phyloP scores from a whole-genome alignment of 2,888 invertebrate genomes.

The Tholera decimalis region DNA sequence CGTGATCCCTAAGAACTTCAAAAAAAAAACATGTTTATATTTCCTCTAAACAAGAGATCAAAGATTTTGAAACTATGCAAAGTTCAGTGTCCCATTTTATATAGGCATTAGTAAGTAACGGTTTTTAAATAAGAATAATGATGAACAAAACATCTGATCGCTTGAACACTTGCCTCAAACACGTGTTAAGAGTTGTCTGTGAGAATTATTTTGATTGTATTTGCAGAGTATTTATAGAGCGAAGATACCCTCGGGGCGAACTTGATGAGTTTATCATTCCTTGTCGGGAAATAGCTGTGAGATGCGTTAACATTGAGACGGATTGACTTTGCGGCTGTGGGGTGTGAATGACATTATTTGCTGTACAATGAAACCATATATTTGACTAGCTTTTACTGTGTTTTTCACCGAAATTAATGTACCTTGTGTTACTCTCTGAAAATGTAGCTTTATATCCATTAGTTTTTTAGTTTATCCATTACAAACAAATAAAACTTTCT shows the following conservation, averaged over 20 bases:
- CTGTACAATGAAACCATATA: background rate
- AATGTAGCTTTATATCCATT: no score
- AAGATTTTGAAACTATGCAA: slow-evolving; percentile 27
- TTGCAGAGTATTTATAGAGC: slow-evolving; percentile 73
- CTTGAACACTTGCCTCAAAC: slow-evolving; percentile 36
- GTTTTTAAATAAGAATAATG: slow-evolving; percentile 39
- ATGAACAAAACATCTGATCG: slow-evolving; percentile 49
- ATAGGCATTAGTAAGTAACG: slow-evolving; percentile 23
- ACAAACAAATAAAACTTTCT: no score
- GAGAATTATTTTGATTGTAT: slow-evolving; percentile 73
- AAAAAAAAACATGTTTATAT: slow-evolving; percentile 52
- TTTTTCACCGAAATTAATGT: no score
- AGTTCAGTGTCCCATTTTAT: slow-evolving; percentile 41
- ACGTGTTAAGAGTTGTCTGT: slow-evolving; percentile 64
- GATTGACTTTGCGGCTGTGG: slow-evolving; percentile 17
- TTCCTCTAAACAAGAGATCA: slow-evolving; percentile 48
- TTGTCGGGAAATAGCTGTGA: slow-evolving; percentile 32
- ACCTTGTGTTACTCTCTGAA: no score
- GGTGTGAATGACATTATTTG: background rate
- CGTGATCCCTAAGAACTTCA: slow-evolving; percentile 5
- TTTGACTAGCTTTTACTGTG: no score
- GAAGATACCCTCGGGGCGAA: slow-evolving; percentile 57
- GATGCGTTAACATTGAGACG: slow-evolving; percentile 8
- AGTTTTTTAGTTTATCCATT: no score
- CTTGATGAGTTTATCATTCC: slow-evolving; percentile 59